phyloP scores from a whole-genome alignment of 2,113 vertebrate genomes.

The Urocynchramus pylzowi region DNA sequence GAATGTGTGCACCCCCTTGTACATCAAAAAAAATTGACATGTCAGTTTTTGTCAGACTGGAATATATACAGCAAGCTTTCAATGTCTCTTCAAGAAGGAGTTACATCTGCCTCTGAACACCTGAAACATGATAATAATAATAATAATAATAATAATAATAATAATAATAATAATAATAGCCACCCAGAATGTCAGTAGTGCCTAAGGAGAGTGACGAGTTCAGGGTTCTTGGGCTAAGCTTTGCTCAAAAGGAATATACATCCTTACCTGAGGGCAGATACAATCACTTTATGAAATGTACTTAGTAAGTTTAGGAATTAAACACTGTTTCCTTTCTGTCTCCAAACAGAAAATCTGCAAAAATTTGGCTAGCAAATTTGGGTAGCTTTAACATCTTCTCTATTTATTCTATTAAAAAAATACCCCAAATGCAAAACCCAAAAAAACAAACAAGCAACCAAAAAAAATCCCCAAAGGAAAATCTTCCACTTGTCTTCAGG shows the following conservation, averaged over 20 bases:
- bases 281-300: not conserved
- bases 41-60: not conserved
- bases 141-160: not conserved
- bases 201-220: not conserved
- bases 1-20: not conserved
- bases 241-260: not conserved
- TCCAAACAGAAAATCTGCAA: not conserved
- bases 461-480: not conserved
- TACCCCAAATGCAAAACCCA: not conserved
- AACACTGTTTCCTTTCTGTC: not conserved
- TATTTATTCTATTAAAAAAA: not conserved
- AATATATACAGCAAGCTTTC: not conserved
- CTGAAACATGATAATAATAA: not conserved
- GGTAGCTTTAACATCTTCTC: not conserved
- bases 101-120: not conserved
- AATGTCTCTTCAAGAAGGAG: not conserved
- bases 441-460: not conserved
- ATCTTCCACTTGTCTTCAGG: not conserved
- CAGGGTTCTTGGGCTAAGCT: not conserved
- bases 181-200: not conserved
- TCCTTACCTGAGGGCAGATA: not conserved
- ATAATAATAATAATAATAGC: not conserved
- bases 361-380: not conserved
- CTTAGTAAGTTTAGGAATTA: not conserved
- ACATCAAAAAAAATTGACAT: not conserved